Evolutionary conservation across 2,113 vertebrate species (phyloP), one percentile per base, ranked within the genome.

Genomic region (Planiliza haematocheilus): DNA sequence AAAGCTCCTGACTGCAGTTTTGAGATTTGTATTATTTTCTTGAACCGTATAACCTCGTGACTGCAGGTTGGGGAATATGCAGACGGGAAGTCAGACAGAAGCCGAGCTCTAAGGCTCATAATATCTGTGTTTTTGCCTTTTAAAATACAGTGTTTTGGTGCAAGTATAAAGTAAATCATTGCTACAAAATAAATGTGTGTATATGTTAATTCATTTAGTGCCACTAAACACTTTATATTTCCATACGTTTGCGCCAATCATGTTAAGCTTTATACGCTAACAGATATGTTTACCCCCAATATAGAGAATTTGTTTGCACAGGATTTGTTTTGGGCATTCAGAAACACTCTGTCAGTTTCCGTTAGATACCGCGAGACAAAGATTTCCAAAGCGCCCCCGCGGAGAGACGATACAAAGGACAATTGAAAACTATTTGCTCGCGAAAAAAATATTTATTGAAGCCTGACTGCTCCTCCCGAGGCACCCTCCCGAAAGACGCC

Each of bases 21-120:
- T 52, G 66, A 62, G 64, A 77, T 71, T 86, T 79, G 49, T 83
- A 53, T 74, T 72, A 68, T 83, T 88, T 85, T 77, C 76, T 81
- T 80, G 36, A 87, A 88, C 81, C 79, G 74, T 66, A 41, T 58
- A 71, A 84, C 82, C 79, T 77, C 45, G 50, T 62, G 60, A 69
- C 74, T 69, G 74, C 67, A 56, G 58, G 66, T 77, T 57, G 74
- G 81, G 82, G 78, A 83, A 84, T 79, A 70, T 84, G 63, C 63
- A 66, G 58, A 72, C 77, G 56, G 24, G 66, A 70, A 53, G 71
- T 76, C 49, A 52, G 38, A 69, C 45, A 41, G 53, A 34, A 62
- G 7, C 20, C 46, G 50, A 65, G 41, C 46, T 70, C 10, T 8
- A 53, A 55, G 30, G 55, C 57, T 82, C 79, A 59, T 88, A 69